Evolutionary conservation across 2,113 vertebrate genomes (phyloP).

Genomic region (Rattus norvegicus): DNA sequence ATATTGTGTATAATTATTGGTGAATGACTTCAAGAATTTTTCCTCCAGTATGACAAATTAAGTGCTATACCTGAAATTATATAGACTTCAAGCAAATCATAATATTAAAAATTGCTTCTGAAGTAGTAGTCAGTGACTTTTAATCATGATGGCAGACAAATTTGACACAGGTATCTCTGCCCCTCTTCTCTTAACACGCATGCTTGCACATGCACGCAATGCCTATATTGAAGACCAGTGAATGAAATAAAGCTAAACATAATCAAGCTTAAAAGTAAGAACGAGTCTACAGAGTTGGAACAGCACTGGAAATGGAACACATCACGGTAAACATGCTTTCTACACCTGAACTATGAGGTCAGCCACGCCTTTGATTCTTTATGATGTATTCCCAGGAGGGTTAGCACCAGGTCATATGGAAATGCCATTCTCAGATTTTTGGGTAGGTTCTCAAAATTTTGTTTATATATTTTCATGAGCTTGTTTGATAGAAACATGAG

Average conservation of each 20-base stretch:
- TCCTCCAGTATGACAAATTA: constrained; percentile 43
- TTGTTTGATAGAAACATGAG: neutral
- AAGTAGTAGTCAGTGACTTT: neutral
- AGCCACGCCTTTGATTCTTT: neutral
- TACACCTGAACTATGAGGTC: neutral
- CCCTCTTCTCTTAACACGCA: neutral
- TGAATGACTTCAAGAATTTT: neutral
- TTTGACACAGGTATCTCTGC: neutral
- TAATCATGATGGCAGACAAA: neutral
- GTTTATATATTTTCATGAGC: neutral
- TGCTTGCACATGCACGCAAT: neutral
- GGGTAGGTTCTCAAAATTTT: neutral
- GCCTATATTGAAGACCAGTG: neutral
- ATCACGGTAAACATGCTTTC: neutral
- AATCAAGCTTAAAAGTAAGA: neutral
- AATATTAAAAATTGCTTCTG: neutral
- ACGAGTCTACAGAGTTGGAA: neutral
- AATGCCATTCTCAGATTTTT: neutral
- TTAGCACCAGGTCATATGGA: neutral
- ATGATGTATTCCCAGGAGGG: neutral
- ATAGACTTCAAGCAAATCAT: neutral
- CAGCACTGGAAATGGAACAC: neutral
- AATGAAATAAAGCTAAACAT: neutral
- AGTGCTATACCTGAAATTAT: neutral
- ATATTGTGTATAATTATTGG: neutral